phyloP scores from a whole-genome alignment of 2,113 vertebrate genomes.

The Willisornis vidua region DNA sequence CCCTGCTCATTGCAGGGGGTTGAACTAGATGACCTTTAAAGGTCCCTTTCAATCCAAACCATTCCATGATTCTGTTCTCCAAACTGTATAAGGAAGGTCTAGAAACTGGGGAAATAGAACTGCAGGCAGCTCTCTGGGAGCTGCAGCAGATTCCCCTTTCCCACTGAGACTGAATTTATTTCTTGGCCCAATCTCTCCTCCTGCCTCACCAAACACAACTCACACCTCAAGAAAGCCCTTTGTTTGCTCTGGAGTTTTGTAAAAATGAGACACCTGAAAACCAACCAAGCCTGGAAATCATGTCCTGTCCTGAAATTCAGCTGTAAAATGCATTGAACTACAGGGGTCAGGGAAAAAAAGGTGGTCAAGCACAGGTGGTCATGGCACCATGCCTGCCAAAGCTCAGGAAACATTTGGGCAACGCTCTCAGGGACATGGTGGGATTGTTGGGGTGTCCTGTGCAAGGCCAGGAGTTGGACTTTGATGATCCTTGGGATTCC shows the following conservation, averaged over 20 bases:
- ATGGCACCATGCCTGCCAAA: not conserved
- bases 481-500: no score
- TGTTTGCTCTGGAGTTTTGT: not conserved
- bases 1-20: not conserved
- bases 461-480: no score
- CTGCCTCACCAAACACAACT: not conserved
- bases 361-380: not conserved
- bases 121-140: not conserved
- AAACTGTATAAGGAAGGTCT: not conserved
- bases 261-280: not conserved
- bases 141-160: not conserved
- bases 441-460: not conserved
- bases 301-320: not conserved
- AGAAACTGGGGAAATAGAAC: not conserved
- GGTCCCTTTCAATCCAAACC: not conserved
- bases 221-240: not conserved
- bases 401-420: not conserved
- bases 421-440: not conserved
- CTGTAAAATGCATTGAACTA: not conserved
- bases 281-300: not conserved
- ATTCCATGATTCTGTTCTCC: not conserved
- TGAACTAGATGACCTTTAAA: not conserved
- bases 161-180: not conserved
- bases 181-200: not conserved
- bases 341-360: fast-evolving